Base-by-base conservation (phyloP, 2,113 vertebrate genomes). In the Chionodraco myersi region DNA sequence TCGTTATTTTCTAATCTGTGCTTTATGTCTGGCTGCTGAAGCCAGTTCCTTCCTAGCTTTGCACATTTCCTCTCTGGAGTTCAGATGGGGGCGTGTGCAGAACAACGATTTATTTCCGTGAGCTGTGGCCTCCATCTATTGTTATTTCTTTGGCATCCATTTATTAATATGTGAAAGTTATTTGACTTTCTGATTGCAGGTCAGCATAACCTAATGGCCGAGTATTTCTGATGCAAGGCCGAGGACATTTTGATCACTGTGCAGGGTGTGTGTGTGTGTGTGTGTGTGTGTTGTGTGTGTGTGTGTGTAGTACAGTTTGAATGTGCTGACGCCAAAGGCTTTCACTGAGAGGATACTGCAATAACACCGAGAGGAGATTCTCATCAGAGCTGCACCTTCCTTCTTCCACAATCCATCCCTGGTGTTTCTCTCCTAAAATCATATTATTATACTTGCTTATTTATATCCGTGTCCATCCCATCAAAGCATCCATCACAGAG, bases 301-400 rank as follows among this genome's bases (percentile, higher is more conserved):
- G 26, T 30, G 26, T 30, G 26, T 41, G 1, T 41, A 41, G 7
- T 49, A 49, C 10, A 45, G 56, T 70, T 64, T 77, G 14, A 80
- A 72, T 61, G 71, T 77, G 77, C 82, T 83, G 82, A 84, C 11
- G 23, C 51, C 14, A 21, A 75, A 77, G 48, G 51, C 57, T 88
- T 77, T 75, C 34, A 56, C 65, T 16, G 56, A 60, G 15, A 75
- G 21, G 21, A 21, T 21, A 21, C 21, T 21, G 21, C 21, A 21
- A 21, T 21, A 21, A 21, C 61, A 88, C 48, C 45, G 71, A 51
- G 18, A 70, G 53, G 53, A 82, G 77, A 75, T 79, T 73, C 34
- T 77, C 77, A 85, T 88, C 85, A 72, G 77, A 59, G 48, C 60
- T 41, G 68, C 3, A 3, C 58, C 77, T 79, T 61, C 71, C 81